Base-by-base conservation (phyloP, 1,140 invertebrate genomes). In the Heliconius melpomene region DNA sequence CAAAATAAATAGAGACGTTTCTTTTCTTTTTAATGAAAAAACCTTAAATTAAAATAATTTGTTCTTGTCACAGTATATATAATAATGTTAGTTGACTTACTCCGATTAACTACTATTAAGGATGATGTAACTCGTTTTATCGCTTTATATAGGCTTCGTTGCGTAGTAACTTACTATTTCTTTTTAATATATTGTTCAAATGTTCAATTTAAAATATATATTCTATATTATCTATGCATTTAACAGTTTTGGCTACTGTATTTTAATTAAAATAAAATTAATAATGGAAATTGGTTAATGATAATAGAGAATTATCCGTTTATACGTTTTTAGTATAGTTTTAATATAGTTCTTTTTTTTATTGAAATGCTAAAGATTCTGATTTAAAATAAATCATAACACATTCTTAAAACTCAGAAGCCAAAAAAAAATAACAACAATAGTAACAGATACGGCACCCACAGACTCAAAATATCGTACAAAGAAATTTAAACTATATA, bases 41-140 rank as follows among this genome's bases (percentile, higher is more conserved):
- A 72, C 75, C 71, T 82, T 84, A 84, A 46, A 52, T 52, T 52
- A 20, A 87, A 82, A 85, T 83, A 83, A 84, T 88, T 88, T 85
- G 83, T 81, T 86, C 80, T 83, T 88, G 86, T 88, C 89, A 86
- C 87, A 79, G 79, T 82, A 80, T 52, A 75, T 80, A 78, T 90
- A 87, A 88, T 87, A 84, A 46, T 85, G 83, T 78, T 40, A 82
- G 86, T 90, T 91, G 90, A 85, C 85, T 86, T 85, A 86, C 82
- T 84, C 85, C 81, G 88, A 88, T 88, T 88, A 89, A 84, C 77
- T 86, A 86, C 83, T 79, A 86, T 84, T 85, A 83, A 84, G 78
- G 77, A 81, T 89, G 86, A 89, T 89, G 89, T 89, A 90, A 89
- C 83, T 81, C 38, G 70, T 80, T 82, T 89, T 88, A 87, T 89